Percentiles rank a stretch among this genome's conserved stretches.
Evolutionary conservation across 2,888 invertebrate genomes (phyloP).

Genomic region (Aporophyla nigra): DNA sequence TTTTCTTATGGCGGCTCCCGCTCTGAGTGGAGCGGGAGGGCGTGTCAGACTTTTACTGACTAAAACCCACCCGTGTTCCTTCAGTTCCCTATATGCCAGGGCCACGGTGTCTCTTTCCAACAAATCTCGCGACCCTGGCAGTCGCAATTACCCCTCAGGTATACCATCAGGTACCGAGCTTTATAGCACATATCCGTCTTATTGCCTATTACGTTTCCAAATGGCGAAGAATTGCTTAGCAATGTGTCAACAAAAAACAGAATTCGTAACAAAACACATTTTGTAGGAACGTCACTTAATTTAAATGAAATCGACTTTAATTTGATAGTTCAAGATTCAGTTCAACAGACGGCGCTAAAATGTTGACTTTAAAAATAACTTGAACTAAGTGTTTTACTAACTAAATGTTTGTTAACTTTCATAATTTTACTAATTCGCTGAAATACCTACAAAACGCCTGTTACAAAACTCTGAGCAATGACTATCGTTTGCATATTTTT

Average conservation of each 20-base stretch:
- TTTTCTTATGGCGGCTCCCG: not conserved
- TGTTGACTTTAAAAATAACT: not conserved
- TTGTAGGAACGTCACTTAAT: constrained; percentile 7
- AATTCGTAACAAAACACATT: constrained; percentile 19
- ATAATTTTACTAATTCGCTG: not conserved
- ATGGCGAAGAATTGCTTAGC: constrained; percentile 18
- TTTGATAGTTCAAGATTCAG: not conserved
- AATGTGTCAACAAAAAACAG: constrained; percentile 28
- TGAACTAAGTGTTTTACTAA: too few species aligned
- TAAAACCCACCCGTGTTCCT: too few species aligned
- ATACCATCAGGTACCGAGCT: not conserved
- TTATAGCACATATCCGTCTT: too few species aligned
- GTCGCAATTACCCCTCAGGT: not conserved
- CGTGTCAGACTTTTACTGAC: too few species aligned
- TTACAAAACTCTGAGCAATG: constrained; percentile 56
- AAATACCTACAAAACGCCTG: constrained; percentile 53
- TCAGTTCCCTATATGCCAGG: too few species aligned
- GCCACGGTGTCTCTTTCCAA: too few species aligned
- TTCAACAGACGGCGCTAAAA: not conserved
- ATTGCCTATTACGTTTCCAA: not conserved
- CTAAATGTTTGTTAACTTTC: too few species aligned
- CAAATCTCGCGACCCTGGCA: too few species aligned
- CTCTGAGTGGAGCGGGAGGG: too few species aligned
- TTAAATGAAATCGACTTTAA: not conserved
- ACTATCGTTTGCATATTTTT: constrained; percentile 39